Percentiles rank a stretch among this genome's conserved stretches.
Conservation (phyloP, 2,888 invertebrate genomes). For the Rhynchonema sp. region DNA sequence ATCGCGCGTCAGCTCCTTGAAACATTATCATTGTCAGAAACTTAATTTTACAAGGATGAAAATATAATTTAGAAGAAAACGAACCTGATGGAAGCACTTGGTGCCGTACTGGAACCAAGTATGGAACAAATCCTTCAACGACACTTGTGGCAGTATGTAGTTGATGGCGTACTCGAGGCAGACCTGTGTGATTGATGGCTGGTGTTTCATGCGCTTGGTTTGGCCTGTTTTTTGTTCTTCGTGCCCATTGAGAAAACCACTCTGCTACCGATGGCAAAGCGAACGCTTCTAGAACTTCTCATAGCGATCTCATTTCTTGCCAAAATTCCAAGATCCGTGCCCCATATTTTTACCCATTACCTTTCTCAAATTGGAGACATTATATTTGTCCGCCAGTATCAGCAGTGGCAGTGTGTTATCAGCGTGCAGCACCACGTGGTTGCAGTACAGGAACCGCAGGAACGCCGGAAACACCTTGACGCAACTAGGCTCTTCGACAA, state of each 20-base stretch:
- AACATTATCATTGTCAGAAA: not conserved
- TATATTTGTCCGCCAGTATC: conserved; percentile 34
- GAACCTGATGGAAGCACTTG: conserved; percentile 23
- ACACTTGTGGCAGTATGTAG: conserved; percentile 28
- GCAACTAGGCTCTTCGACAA: conserved; percentile 29
- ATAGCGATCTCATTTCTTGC: too few species aligned
- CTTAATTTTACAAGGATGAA: not conserved
- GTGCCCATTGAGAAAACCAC: too few species aligned
- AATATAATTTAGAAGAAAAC: not conserved
- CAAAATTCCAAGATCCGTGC: too few species aligned
- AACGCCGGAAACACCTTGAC: conserved; percentile 30
- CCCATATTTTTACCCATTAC: too few species aligned
- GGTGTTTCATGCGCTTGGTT: too few species aligned
- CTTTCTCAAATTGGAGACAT: conserved; percentile 28
- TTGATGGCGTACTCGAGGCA: conserved; percentile 31
- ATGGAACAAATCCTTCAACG: conserved; percentile 32
- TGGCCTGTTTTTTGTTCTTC: too few species aligned
- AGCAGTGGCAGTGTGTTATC: conserved; percentile 31
- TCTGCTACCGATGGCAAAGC: too few species aligned
- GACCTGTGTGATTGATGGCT: too few species aligned
- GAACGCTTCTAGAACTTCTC: too few species aligned
- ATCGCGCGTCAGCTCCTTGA: not conserved
- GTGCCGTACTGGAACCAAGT: conserved; percentile 35
- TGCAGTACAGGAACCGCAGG: conserved; percentile 32
- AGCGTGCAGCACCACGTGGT: conserved; percentile 30